Base-by-base conservation (phyloP, 2,797 vertebrate genomes). In the Pithecia hirsuta region DNA sequence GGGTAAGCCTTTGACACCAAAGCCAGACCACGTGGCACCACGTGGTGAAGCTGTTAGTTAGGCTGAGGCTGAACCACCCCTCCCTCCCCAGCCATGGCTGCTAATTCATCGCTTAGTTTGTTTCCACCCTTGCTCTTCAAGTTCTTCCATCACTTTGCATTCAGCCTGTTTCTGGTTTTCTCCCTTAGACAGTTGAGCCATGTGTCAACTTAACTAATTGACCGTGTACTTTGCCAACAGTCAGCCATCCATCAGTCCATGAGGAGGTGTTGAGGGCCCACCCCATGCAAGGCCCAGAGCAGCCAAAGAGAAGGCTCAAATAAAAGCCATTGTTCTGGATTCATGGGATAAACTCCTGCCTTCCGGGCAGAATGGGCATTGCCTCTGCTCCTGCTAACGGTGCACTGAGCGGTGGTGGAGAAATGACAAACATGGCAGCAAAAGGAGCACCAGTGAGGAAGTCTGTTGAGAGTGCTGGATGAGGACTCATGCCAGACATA, bases 31-130 rank as follows among this genome's bases (percentile, higher is more conserved):
- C 52, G 6, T 26, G 48, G 46, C 48, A 39, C 67, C 33, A 9
- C 1, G 5, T 0, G 4, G 24, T 15, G 12, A 10, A 0, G 5
- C 74, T 57, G 22, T 13, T 19, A 1, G 14, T 41, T 30, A 24
- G 39, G 12, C 59, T 30, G 59, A 28, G 26, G 28, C 26, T 19
- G 44, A 48, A 8, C 39, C 50, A 44, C 24, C 0, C 1, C 50
- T 55, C 36, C n/a, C 17, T 20, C 20, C 20, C 22, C 52, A 55
- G 1, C 52, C 7, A 22, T 22, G 20, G 20, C 20, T 55, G 52
- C 52, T 55, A 55, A 55, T 22, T 55, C 20, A 55, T 55, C 52
- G 0, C 52, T 22, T 55, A 74, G 10, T 72, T 12, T 4, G 5
- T 15, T 44, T 74, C 50, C 22, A 30, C 8, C 11, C n/a, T n/a